Evolutionary conservation across 1,140 invertebrate species (phyloP), one percentile per base, ranked within the genome.

Genomic region (Sitophilus oryzae): DNA sequence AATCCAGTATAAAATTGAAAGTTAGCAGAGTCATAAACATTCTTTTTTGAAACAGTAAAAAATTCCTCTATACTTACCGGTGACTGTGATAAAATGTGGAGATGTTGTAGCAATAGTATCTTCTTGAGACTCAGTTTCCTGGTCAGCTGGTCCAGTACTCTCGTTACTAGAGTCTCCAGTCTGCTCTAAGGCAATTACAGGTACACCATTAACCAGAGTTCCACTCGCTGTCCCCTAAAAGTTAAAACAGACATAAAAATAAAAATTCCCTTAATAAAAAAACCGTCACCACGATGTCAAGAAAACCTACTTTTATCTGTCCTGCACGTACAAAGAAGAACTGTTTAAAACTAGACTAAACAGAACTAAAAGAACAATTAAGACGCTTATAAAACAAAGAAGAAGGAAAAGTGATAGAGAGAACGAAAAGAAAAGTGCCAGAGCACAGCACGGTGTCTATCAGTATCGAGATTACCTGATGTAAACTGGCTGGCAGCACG

Each of bases 21-120:
- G 14, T n/a, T 6, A 19, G 11, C 20, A 44, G 1, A 21, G 23
- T 21, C 4, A n/a, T 14, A 38, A n/a, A 38, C 10, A 4, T 8
- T 38, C 16, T 38, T 38, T 38, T 5, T 15, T 5, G 8, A 10
- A 30, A 47, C 20, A 37, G 5, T 35, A 49, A 38, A 38, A 38
- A 38, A 34, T 15, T 38, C 3, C 6, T 19, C 20, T 1, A n/a
- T 22, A 51, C 64, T 59, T 64, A 71, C 70, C 70, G 57, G 70
- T 72, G 34, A 72, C 70, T 52, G 70, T 72, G 38, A 72, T 72
- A 60, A 69, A 72, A 61, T 72, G 70, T 16, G 70, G 68, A 14
- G 69, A 68, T 18, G 53, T 58, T 40, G 69, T 66, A 14, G 62
- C 60, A 43, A 70, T 61, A 6, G 62, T 62, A 56, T 71, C 70